Evolutionary conservation across 2,888 invertebrate species (phyloP).

Genomic region (Timema podura): DNA sequence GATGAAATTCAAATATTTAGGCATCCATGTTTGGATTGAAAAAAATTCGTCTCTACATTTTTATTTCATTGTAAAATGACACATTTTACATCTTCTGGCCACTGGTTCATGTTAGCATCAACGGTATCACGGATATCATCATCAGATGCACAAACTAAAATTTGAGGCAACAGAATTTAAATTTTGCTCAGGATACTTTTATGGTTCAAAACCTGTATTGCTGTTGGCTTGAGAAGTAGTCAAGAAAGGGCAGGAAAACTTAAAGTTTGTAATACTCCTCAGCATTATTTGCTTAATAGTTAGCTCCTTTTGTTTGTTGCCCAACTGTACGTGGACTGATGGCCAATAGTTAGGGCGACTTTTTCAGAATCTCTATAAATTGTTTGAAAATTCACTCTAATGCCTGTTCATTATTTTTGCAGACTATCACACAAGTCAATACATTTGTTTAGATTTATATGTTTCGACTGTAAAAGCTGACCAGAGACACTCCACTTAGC

Average conservation of each 20-base stretch:
- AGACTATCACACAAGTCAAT: conserved; percentile 11
- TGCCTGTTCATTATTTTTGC: neutral
- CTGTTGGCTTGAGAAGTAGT: neutral
- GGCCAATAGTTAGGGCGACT: neutral
- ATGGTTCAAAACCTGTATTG: conserved; percentile 5
- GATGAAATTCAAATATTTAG: no score
- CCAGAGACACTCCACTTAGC: no score
- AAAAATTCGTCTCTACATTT: no score
- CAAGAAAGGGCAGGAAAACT: conserved; percentile 12
- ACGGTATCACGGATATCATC: neutral
- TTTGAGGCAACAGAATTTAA: neutral
- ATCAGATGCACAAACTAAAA: neutral
- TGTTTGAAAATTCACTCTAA: conserved; percentile 7
- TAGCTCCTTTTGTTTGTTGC: neutral
- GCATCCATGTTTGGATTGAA: no score
- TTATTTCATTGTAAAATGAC: neutral
- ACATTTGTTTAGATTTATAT: conserved; percentile 5
- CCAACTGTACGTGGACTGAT: neutral
- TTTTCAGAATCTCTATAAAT: conserved; percentile 2
- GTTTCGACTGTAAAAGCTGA: conserved; percentile 8
- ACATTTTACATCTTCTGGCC: neutral
- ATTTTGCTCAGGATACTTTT: neutral
- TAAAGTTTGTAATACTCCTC: neutral
- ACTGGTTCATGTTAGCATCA: neutral
- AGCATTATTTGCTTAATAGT: neutral